Evolutionary conservation across 2,113 vertebrate species (phyloP), one percentile per base, ranked within the genome.

Genomic region (Zeus faber): DNA sequence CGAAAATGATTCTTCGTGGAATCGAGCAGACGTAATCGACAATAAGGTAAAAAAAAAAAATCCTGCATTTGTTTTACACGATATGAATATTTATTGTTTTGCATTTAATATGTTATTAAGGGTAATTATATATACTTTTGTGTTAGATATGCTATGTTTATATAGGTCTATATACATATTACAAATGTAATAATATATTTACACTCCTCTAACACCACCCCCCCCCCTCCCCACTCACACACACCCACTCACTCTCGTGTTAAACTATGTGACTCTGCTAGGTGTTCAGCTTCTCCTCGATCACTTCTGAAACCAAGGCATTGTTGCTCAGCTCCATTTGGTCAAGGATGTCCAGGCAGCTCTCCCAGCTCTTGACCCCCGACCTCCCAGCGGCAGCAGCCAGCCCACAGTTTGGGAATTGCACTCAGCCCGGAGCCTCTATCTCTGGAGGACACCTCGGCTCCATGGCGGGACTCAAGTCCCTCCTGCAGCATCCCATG

Each of bases 341-440:
- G 72, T 65, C 72, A 67, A 81, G 72, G 70, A 90, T 91, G 89
- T 88, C 90, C 77, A 85, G 87, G 81, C 88, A 87, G 74, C 84
- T 88, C 62, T 70, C 87, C 16, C 90, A 91, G 84, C 82, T 87
- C 47, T 80, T 86, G 29, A 85, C 77, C 72, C 89, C 88, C n/a
- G 88, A 90, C 75, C 78, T 89, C 29, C 87, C 89, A 41, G 85
- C 89, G 8, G 89, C 87, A 6, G 85, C 90, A 9, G 89, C 87
- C 71, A 87, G n/a, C n/a, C n/a, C 88, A 9, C 89, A 90, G 74
- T 90, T 89, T 72, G 87, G 88, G 54, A 82, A 54, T 69, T 86
- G 84, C 33, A 81, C 73, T 49, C 86, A 87, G 65, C 77, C 85
- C 21, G 84, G 74, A 25, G 85, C 74, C 48, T 80, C 82, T 2